These are phyloP conservation scores for Eunapius fragilis DNA, from an alignment of 37 sponge, comb jelly and placozoan genomes.

Conservation along the genomic window DNA sequence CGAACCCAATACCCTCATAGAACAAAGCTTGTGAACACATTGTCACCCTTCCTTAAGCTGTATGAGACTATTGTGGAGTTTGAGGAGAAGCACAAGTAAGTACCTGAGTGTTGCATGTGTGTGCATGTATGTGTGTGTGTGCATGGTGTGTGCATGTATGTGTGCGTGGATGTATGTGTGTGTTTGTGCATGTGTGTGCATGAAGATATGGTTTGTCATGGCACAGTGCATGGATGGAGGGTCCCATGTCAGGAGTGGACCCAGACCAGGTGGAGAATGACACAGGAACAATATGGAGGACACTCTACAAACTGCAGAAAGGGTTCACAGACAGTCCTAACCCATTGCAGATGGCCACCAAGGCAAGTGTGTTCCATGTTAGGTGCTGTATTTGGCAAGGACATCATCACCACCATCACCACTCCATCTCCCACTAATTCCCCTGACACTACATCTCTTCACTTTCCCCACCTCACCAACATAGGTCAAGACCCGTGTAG, in stretches of 20 bases:
- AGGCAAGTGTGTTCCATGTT: slow-evolving; percentile 36
- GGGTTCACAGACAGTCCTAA: slow-evolving; percentile 80
- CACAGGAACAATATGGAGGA: slow-evolving; percentile 85
- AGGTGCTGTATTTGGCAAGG: no score
- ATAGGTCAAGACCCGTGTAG: slow-evolving; percentile 86
- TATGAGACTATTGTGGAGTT: slow-evolving; percentile 91
- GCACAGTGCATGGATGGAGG: slow-evolving; percentile 91
- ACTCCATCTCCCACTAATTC: no score
- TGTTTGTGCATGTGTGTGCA: no score
- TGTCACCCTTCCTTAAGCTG: slow-evolving; percentile 83
- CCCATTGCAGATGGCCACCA: slow-evolving; percentile 87
- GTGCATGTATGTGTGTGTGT: slow-evolving; percentile 2
- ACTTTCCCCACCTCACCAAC: neutral
- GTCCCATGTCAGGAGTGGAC: slow-evolving; percentile 86
- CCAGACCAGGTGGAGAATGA: slow-evolving; percentile 97
- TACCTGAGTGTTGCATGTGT: neutral
- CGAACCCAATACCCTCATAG: slow-evolving; percentile 90
- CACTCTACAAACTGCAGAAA: slow-evolving; percentile 96
- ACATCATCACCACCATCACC: no score
- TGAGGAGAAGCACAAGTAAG: slow-evolving; percentile 86
- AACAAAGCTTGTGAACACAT: slow-evolving; percentile 76
- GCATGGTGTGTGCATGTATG: neutral
- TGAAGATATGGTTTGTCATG: neutral
- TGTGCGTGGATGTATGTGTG: neutral
- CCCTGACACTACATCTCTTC: no score